These are phyloP conservation scores for Silvanus unidentatus DNA, from an alignment of 2,888 invertebrate species.

Conservation along the genomic window DNA sequence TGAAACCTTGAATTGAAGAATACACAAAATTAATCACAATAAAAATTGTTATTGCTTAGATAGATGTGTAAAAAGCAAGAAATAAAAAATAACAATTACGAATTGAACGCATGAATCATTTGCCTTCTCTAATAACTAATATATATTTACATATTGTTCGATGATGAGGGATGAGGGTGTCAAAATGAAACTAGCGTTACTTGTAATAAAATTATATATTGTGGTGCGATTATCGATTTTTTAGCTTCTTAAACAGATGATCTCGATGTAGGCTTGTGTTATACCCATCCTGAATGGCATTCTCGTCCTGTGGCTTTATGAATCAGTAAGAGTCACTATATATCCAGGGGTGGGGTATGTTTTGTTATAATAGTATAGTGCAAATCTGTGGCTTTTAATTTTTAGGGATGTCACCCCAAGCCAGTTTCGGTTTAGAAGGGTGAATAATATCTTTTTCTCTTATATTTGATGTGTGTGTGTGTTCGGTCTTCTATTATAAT, in stretches of 20 bases:
- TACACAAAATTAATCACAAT: no score
- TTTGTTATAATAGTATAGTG: conserved; percentile 41
- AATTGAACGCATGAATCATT: no score
- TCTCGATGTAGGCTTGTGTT: conserved; percentile 25
- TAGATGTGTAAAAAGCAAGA: no score
- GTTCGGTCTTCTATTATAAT: conserved; percentile 23
- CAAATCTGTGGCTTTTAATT: conserved; percentile 48
- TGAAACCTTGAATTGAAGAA: no score
- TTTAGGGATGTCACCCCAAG: conserved; percentile 46
- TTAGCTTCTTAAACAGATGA: conserved; percentile 29
- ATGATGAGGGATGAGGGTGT: no score
- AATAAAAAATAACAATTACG: no score
- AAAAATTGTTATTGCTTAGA: no score
- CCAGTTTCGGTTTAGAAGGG: conserved; percentile 42
- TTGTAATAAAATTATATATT: conserved; percentile 15
- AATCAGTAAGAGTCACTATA: conserved; percentile 19
- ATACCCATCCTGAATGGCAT: conserved; percentile 7
- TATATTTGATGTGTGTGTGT: conserved; percentile 19
- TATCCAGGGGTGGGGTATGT: conserved; percentile 24
- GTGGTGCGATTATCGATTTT: conserved; percentile 29
- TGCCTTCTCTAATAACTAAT: no score
- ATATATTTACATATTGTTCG: no score
- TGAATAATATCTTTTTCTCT: conserved; percentile 40
- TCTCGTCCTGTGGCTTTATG: conserved; percentile 22
- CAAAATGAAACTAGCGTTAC: background rate